Percentiles rank a stretch among this genome's conserved stretches.
These are phyloP conservation scores for Motacilla tschutschensis DNA, from an alignment of 2,113 vertebrate species.

Conservation along the genomic window DNA sequence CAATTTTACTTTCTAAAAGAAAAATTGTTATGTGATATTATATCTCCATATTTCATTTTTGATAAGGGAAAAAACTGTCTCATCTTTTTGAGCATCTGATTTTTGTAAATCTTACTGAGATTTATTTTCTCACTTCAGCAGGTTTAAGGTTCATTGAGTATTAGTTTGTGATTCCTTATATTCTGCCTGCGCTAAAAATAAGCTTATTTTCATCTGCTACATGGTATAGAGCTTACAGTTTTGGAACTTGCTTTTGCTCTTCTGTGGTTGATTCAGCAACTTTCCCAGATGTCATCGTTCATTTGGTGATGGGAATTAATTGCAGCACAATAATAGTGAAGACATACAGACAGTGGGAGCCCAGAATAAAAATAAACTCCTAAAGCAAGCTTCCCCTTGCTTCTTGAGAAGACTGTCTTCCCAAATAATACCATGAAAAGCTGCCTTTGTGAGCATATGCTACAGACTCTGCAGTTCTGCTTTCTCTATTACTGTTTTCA, in stretches of 20 bases:
- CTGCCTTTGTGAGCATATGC: background rate
- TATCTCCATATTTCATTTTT: background rate
- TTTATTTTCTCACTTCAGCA: background rate
- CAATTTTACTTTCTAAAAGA: background rate
- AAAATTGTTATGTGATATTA: background rate
- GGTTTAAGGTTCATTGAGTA: background rate
- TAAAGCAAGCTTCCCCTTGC: background rate
- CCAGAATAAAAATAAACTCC: background rate
- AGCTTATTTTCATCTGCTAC: background rate
- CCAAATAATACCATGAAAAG: background rate
- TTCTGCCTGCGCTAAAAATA: background rate
- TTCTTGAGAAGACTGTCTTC: background rate
- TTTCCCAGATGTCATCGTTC: background rate
- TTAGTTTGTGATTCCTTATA: background rate
- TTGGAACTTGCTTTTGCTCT: background rate
- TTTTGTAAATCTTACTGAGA: background rate
- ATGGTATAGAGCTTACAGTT: background rate
- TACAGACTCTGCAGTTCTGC: background rate
- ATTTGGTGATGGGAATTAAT: conserved; percentile 5
- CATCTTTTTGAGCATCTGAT: background rate
- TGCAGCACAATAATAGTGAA: background rate
- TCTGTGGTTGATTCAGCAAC: background rate
- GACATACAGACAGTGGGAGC: conserved; percentile 2
- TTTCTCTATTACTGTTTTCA: background rate
- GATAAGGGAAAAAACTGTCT: background rate